A percentile compares a stretch with the other conserved stretches of the same genome.
Evolutionary conservation across 2,797 vertebrate genomes (phyloP).

Genomic region (Phataginus tetradactyla): DNA sequence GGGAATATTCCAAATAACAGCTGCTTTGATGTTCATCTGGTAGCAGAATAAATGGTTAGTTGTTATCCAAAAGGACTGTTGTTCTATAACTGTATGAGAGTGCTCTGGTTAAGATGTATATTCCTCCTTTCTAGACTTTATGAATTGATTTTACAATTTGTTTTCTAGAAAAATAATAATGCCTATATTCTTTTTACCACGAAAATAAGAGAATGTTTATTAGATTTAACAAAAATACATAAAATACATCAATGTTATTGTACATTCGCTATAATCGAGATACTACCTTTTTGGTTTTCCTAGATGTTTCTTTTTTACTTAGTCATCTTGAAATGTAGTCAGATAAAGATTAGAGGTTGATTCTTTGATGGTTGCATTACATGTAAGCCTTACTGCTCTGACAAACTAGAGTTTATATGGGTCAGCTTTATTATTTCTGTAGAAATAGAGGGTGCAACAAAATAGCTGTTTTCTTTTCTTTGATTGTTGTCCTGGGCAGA

Average conservation of each 20-base stretch:
- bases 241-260: background rate
- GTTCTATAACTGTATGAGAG: background rate
- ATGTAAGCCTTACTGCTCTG: background rate
- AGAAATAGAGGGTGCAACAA: background rate
- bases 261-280: background rate
- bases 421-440: background rate
- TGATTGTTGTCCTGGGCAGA: background rate
- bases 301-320: background rate
- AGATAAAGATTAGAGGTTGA: background rate
- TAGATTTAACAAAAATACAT: constrained; percentile 18
- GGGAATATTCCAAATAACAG: background rate
- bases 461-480: background rate
- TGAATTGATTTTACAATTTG: background rate
- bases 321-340: constrained; percentile 12
- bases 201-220: background rate
- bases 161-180: constrained; percentile 40
- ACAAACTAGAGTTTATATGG: background rate
- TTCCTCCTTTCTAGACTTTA: background rate
- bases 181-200: background rate
- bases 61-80: background rate
- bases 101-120: background rate
- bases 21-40: background rate
- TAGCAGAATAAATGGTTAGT: background rate
- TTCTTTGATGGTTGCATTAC: background rate
- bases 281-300: background rate